phyloP scores from a whole-genome alignment of 1,140 invertebrate species.

The Ceratosolen solmsi region DNA sequence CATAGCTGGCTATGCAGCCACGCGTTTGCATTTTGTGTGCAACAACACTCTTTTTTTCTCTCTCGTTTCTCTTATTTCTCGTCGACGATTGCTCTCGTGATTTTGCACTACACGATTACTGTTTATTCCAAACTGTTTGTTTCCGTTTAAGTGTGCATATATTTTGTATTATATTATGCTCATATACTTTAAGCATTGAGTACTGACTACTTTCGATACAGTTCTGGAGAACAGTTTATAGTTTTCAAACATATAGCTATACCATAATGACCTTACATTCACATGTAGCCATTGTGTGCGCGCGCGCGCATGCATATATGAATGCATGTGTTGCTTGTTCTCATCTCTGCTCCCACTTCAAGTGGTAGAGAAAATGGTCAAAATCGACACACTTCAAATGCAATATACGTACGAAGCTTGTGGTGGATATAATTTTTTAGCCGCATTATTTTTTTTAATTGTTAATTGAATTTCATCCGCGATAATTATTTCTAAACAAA shows the following conservation, averaged over 20 bases:
- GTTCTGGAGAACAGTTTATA: background rate
- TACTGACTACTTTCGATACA: background rate
- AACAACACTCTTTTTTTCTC: background rate
- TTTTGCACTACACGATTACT: background rate
- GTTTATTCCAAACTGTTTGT: background rate
- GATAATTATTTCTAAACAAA: background rate
- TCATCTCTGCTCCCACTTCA: constrained; percentile 23
- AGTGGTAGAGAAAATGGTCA: background rate
- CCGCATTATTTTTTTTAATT: background rate
- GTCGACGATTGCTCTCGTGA: background rate
- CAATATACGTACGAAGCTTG: background rate
- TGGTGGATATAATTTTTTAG: background rate
- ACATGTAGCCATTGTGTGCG: background rate
- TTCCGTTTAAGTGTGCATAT: background rate
- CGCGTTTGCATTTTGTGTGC: constrained; percentile 57
- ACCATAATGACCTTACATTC: background rate
- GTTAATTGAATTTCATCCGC: background rate
- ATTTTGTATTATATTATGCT: background rate
- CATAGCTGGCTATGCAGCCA: constrained; percentile 61
- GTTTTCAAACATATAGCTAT: background rate
- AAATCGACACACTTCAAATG: constrained; percentile 4
- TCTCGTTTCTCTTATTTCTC: background rate
- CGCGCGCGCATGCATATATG: background rate
- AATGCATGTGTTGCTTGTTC: background rate
- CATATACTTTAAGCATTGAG: background rate